These are phyloP conservation scores for Lordiphosa andalusiaca DNA, from an alignment of 2,888 invertebrate genomes.

Conservation along the genomic window DNA sequence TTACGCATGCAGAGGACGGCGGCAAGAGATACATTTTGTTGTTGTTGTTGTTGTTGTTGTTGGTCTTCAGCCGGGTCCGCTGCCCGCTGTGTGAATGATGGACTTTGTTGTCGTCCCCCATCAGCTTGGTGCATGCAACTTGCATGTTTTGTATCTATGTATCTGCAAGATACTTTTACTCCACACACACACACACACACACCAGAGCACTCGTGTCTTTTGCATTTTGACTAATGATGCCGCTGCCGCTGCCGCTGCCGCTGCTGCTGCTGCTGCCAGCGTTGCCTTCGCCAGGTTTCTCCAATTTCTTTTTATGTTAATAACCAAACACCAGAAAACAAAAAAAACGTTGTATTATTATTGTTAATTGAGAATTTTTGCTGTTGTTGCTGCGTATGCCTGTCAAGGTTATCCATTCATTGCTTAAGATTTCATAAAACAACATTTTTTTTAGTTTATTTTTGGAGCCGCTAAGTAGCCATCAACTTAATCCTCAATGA, in stretches of 20 bases:
- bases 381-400: constrained; percentile 3
- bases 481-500: constrained; percentile 67
- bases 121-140: constrained; percentile 49
- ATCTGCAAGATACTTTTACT: constrained; percentile 73
- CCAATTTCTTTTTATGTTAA: constrained; percentile 57
- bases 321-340: constrained; percentile 44
- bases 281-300: constrained; percentile 36
- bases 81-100: constrained; percentile 78
- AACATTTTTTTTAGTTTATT: constrained; percentile 62
- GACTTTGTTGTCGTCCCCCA: constrained; percentile 67
- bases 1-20: constrained; percentile 73
- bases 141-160: constrained; percentile 71
- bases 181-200: constrained; percentile 23
- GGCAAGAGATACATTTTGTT: constrained; percentile 71
- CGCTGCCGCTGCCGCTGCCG: constrained; percentile 24
- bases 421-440: constrained; percentile 47
- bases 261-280: constrained; percentile 18
- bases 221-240: constrained; percentile 70
- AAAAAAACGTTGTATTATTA: constrained; percentile 21
- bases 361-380: constrained; percentile 37
- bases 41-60: constrained; percentile 55
- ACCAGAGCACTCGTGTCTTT: constrained; percentile 36
- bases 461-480: constrained; percentile 78
- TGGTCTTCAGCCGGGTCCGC: constrained; percentile 37
- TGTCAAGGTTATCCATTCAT: constrained; percentile 34